Evolutionary conservation across 2,113 vertebrate species (phyloP), one percentile per base, ranked within the genome.

Genomic region (Scolopax mira): DNA sequence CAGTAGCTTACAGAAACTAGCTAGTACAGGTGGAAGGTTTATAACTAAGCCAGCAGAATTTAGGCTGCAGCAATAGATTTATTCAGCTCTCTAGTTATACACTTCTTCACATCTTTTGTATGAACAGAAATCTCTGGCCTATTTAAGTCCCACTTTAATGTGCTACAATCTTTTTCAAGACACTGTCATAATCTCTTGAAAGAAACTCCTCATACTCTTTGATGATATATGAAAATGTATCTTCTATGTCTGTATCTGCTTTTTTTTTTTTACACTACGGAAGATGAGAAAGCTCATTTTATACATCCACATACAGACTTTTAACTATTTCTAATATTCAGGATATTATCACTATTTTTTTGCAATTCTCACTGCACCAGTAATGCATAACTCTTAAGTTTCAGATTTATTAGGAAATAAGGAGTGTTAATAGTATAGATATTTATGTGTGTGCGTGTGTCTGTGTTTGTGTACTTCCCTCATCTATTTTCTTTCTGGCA

Each of bases 101-200:
- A 60, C 8, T 73, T 88, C 70, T 58, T 88, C 83, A 89, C 77
- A 27, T 90, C 78, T 90, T 96, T 94, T 95, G 71, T 97, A 90
- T 55, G 62, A 77, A 92, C 66, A 91, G 90, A 66, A 97, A 86
- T 84, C 88, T 81, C 25, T 96, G 92, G 33, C 94, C 96, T 95
- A 93, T 90, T 97, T 97, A 95, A 94, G 67, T 52, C 70, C 54
- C 86, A 88, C 64, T 94, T 87, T 90, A 96, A 97, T 85, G 86
- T 58, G 48, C 49, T 85, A 79, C 52, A 92, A 94, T 96, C 82
- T 84, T 91, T 79, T 91, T 71, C 85, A 90, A 96, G 84, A 90
- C 79, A 90, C 55, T 80, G 37, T n/a, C 81, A 93, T 90, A 92
- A 97, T 89, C 94, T 85, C 78, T 88, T 72, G 78, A 88, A 97